Percentiles rank a stretch among this genome's conserved stretches.
Conservation (phyloP, 2,797 vertebrate species). For the Vespertilio murinus region DNA sequence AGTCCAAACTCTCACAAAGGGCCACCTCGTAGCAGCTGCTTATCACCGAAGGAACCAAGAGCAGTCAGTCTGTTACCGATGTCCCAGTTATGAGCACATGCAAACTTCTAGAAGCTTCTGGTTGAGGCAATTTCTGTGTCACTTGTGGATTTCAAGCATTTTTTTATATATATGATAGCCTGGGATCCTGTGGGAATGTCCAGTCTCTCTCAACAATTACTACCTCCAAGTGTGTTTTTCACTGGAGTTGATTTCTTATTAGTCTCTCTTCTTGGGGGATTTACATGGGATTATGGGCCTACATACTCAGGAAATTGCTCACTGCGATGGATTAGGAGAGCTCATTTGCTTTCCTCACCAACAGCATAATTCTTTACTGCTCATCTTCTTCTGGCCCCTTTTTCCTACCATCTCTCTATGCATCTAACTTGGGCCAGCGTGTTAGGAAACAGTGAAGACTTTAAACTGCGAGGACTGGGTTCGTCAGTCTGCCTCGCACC, state of each 20-base stretch:
- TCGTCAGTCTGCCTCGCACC: accelerated
- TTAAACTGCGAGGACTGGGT: not conserved
- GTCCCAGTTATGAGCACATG: not conserved
- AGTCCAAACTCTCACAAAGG: not conserved
- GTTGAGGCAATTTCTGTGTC: constrained; percentile 29
- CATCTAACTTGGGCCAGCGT: not conserved
- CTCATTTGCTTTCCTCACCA: not conserved
- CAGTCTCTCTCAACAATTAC: not conserved
- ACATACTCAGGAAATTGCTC: constrained; percentile 42
- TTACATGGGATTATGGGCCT: constrained; percentile 20
- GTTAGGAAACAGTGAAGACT: not conserved
- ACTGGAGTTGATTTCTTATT: not conserved
- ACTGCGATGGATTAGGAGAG: not conserved
- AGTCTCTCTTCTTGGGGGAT: constrained; percentile 2
- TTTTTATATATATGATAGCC: not conserved
- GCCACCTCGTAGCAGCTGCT: not conserved
- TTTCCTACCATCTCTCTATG: not conserved
- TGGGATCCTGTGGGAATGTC: not conserved
- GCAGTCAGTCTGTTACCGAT: not conserved
- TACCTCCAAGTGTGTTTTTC: not conserved
- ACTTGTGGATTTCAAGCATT: not conserved
- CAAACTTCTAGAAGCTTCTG: constrained; percentile 45
- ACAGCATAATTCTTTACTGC: not conserved
- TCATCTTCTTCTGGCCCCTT: not conserved
- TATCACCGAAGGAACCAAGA: not conserved